Percentiles rank a stretch among this genome's conserved stretches.
Conservation (phyloP, 1,140 invertebrate species). For the Archegozetes longisetosus region DNA sequence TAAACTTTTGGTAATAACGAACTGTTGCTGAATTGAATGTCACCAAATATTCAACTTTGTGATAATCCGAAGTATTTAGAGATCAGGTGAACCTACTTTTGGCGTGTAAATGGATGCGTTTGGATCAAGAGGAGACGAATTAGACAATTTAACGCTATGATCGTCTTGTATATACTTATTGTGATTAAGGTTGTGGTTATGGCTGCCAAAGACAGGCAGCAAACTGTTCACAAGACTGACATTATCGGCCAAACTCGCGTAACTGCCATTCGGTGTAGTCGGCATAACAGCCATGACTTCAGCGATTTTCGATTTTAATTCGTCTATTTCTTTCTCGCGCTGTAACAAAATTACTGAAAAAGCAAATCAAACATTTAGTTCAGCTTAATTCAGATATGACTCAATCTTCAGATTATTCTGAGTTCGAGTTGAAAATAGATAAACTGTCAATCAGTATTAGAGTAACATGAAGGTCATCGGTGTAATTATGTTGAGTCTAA, state of each 20-base stretch:
- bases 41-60: neutral
- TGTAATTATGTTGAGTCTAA: too few relatives aligned
- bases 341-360: slow-evolving; percentile 49
- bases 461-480: too few relatives aligned
- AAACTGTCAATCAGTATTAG: neutral
- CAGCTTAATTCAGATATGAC: slow-evolving; percentile 5
- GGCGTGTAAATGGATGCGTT: slow-evolving; percentile 81
- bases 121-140: slow-evolving; percentile 47
- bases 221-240: slow-evolving; percentile 3
- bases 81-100: slow-evolving; percentile 31
- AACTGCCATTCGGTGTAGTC: neutral
- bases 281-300: slow-evolving; percentile 14
- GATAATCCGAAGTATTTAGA: neutral
- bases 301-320: slow-evolving; percentile 72
- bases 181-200: slow-evolving; percentile 1
- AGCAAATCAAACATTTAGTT: slow-evolving; percentile 13
- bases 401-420: neutral
- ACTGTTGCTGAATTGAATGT: too few relatives aligned
- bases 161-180: neutral
- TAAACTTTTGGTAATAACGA: too few relatives aligned
- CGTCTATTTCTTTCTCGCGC: slow-evolving; percentile 76
- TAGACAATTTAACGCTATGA: neutral
- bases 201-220: neutral
- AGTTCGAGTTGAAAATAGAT: neutral
- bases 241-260: neutral